Base-by-base conservation (phyloP, 23 tunicate genomes). In the Aplidium turbinatum region DNA sequence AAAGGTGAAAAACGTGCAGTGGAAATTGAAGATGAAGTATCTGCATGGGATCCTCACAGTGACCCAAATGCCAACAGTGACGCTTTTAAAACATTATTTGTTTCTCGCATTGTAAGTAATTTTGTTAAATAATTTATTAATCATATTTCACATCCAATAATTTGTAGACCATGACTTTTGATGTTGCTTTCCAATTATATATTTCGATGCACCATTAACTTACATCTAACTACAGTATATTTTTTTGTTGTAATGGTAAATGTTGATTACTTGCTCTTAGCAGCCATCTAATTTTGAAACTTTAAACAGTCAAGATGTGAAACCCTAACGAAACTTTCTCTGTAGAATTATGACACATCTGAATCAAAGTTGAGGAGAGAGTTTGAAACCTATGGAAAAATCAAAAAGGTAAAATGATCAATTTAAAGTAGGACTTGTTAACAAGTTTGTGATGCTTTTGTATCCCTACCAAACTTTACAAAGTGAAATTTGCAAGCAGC, bases 1-100 rank as follows among this genome's bases (percentile, higher is more conserved):
- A 91, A 84, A 73, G 81, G 63, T 26, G 89, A 85, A 31, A 80
- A 85, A 47, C 79, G 97, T 16, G 86, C 78, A 7, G 65, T 61
- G 31, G 95, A 95, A 52, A 84, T 91, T 19, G 83, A 89, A 48
- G 99, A 95, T 36, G 93, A 84, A 53, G 45, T 84, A 25, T 76
- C 93, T 39, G 54, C 75, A 1, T 95, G 93, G 89, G 95, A 95
- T 68, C 99, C 99, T 35, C 99, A 95, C 64, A 91, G 84, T 68
- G 93, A 95, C 52, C 84, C 86, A 29, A 84, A 83, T 73, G 95
- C 90, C 0, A 74, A 70, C 42, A 84, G 92, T 23, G 99, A 95
- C 70, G 82, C 99, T 1, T 95, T 95, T 51, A 95, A 89, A 77
- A 95, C 99, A 7, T 70, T 95, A 30, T 95, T 95, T 79, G 87